phyloP scores from a whole-genome alignment of 1,140 invertebrate species.

The Rhizoglyphus robini region DNA sequence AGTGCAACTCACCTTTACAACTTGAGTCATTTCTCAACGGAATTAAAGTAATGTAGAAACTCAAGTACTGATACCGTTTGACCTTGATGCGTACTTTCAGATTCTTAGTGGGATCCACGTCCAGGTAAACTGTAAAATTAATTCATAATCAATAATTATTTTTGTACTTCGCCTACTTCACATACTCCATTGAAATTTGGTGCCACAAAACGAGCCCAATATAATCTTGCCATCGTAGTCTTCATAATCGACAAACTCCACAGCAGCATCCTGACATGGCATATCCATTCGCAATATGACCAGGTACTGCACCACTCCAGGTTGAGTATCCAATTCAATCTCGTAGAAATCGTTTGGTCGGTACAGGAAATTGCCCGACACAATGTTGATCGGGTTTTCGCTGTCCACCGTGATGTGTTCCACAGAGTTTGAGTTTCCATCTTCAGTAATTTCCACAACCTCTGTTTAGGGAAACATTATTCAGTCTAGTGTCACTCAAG shows the following conservation, averaged over 20 bases:
- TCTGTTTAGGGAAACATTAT: not conserved
- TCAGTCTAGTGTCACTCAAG: not conserved
- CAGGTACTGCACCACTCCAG: not conserved
- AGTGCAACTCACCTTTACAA: not conserved
- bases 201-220: not conserved
- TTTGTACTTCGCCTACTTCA: not conserved
- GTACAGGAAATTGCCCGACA: not conserved
- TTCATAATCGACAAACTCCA: not conserved
- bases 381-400: not conserved
- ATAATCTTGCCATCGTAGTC: not conserved
- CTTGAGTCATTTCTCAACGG: not conserved
- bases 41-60: not conserved
- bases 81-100: not conserved
- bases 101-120: not conserved
- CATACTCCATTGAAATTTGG: not conserved
- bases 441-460: not conserved
- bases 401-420: not conserved
- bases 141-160: not conserved
- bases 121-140: not conserved
- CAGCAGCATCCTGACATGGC: not conserved
- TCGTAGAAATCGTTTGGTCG: not conserved
- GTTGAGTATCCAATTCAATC: not conserved
- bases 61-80: not conserved
- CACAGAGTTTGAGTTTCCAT: not conserved
- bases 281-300: not conserved